These are phyloP conservation scores for Abrostola triplasia DNA, from an alignment of 2,888 invertebrate genomes.

Conservation along the genomic window DNA sequence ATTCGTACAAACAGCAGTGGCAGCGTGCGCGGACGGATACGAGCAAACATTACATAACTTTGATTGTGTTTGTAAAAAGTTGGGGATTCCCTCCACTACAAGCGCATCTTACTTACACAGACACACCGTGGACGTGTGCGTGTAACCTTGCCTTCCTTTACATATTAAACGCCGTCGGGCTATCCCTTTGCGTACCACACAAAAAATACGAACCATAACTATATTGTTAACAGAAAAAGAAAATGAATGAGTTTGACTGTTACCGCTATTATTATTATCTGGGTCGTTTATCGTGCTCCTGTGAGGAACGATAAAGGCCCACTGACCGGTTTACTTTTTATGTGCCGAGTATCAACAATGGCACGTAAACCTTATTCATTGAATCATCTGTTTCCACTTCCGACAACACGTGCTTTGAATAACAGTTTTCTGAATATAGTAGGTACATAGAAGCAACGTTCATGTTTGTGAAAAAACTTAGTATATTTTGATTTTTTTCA, in stretches of 20 bases:
- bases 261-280: slow-evolving; percentile 87
- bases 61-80: slow-evolving; percentile 89
- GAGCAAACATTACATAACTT: slow-evolving; percentile 88
- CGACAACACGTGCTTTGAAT: slow-evolving; percentile 72
- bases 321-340: slow-evolving; percentile 87
- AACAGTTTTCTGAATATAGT: slow-evolving; percentile 35
- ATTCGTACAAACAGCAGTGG: slow-evolving; percentile 85
- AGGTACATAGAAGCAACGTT: neutral
- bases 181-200: slow-evolving; percentile 87
- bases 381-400: slow-evolving; percentile 79
- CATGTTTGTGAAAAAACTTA: neutral
- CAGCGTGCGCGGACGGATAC: slow-evolving; percentile 82
- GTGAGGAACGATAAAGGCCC: slow-evolving; percentile 82
- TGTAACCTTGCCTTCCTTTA: slow-evolving; percentile 88
- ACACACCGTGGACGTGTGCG: slow-evolving; percentile 79
- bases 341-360: slow-evolving; percentile 84
- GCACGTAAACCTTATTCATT: slow-evolving; percentile 85
- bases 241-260: slow-evolving; percentile 86
- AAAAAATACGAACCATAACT: slow-evolving; percentile 82
- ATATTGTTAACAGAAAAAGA: slow-evolving; percentile 84
- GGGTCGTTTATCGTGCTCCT: slow-evolving; percentile 80
- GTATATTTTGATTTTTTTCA: neutral
- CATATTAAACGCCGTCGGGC: slow-evolving; percentile 87
- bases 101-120: slow-evolving; percentile 78
- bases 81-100: slow-evolving; percentile 88